Conservation (phyloP, 1,140 invertebrate species). For the Drosophila oshimai region DNA sequence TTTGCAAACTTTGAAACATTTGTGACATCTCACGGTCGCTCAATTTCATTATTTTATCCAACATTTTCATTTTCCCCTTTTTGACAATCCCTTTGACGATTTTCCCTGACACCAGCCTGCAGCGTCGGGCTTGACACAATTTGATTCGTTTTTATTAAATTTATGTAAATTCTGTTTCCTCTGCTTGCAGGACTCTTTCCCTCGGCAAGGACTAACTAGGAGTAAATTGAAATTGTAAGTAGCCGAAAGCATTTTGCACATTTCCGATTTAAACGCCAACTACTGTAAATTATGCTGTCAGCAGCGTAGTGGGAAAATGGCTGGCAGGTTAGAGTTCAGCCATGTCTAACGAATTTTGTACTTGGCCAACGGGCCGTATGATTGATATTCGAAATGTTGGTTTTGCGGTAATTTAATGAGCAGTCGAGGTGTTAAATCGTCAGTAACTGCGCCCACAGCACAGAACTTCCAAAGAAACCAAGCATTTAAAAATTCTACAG, state of each 20-base stretch:
- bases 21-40: neutral
- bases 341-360: constrained; percentile 28
- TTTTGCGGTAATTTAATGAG: constrained; percentile 27
- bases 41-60: neutral
- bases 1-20: neutral
- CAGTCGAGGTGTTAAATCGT: constrained; percentile 41
- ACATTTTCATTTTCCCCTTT: constrained; percentile 14
- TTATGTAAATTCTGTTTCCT: constrained; percentile 23
- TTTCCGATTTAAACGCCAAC: constrained; percentile 48
- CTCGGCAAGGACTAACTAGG: constrained; percentile 21
- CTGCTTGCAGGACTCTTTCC: constrained; percentile 22
- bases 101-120: neutral
- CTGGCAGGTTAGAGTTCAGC: constrained; percentile 29
- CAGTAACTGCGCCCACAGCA: constrained; percentile 14
- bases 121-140: constrained; percentile 24
- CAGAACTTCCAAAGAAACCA: neutral
- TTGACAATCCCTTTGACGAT: constrained; percentile 14
- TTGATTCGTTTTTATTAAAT: constrained; percentile 39
- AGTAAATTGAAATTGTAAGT: constrained; percentile 54
- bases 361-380: constrained; percentile 58
- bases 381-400: constrained; percentile 55
- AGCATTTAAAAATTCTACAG: neutral
- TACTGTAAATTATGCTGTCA: constrained; percentile 64
- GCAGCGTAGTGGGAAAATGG: constrained; percentile 7
- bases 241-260: constrained; percentile 40